phyloP scores from a whole-genome alignment of 2,113 vertebrate species.

The Leucopternis melanops region DNA sequence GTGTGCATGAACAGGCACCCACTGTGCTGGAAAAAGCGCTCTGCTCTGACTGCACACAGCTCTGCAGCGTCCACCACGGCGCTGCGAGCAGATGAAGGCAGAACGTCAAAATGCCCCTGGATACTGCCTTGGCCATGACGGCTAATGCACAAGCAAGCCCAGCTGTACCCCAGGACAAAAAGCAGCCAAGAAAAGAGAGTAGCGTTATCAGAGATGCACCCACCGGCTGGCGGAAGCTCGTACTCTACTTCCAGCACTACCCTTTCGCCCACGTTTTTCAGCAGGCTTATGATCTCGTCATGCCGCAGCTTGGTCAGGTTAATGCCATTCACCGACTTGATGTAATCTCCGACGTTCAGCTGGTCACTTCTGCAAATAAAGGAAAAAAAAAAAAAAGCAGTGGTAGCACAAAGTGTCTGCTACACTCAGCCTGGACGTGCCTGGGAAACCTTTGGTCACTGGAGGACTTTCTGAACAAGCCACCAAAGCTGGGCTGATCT shows the following conservation, averaged over 20 bases:
- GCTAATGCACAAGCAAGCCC: background rate
- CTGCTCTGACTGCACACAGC: background rate
- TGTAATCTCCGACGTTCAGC: slow-evolving; percentile 93
- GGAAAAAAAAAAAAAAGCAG: background rate
- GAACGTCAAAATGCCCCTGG: background rate
- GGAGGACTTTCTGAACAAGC: background rate
- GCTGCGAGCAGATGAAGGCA: background rate
- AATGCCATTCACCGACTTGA: slow-evolving; percentile 95
- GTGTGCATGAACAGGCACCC: slow-evolving; percentile 52
- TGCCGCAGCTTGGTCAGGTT: slow-evolving; percentile 91
- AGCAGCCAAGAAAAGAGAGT: background rate
- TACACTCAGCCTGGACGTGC: fast-evolving
- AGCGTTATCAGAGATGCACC: background rate
- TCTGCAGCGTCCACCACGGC: background rate
- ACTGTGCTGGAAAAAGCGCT: slow-evolving; percentile 38
- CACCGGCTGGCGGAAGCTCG: slow-evolving; percentile 89
- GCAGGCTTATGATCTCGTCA: slow-evolving; percentile 93
- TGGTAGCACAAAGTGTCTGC: background rate
- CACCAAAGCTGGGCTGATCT: background rate
- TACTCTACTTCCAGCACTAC: slow-evolving; percentile 98
- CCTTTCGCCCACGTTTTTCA: slow-evolving; percentile 94
- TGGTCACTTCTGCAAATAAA: slow-evolving; percentile 85
- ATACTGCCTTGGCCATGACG: background rate
- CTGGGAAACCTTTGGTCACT: background rate
- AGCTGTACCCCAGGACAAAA: background rate